Evolutionary conservation across 2,113 vertebrate species (phyloP), one percentile per base, ranked within the genome.

Genomic region (Calonectris borealis): DNA sequence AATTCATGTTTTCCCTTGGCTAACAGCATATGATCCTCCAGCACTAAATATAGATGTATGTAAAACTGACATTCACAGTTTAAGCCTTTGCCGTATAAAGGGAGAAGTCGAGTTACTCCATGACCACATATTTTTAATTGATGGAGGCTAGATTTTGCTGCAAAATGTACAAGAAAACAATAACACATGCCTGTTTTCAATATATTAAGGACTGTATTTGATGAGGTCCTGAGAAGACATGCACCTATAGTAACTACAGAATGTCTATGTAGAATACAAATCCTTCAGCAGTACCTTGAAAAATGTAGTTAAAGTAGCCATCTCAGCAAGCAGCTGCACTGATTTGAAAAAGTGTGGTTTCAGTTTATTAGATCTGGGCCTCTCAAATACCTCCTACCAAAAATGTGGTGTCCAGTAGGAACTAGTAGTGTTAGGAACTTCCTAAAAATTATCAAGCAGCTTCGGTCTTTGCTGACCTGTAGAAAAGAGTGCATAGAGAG

Each of bases 21-120:
- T 97, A 86, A 75, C n/a, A 95, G 76, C 29, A 61, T 93, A 76
- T 48, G n/a, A 88, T 86, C 62, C 73, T 92, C 89, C 91, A 85
- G 76, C 78, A 86, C 88, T 97, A 98, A 97, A 97, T 81, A 95
- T 34, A 98, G 54, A 36, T 76, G 21, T 60, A 29, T 83, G 29
- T 78, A 96, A 91, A 96, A 81, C 51, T 71, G 58, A 81, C 71
- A 95, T 81, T 92, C 69, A 88, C 15, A 94, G 31, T 94, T 90
- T 78, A 60, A 51, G 20, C 32, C 70, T 94, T 97, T 95, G 89
- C 94, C 68, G 73, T 87, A 88, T 88, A 96, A 97, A 97, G 95
- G 79, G 75, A 96, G 29, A 97, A 97, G 66, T 64, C 48, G 13
- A 95, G 76, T 86, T 86, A 80, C 9, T 42, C 17, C 22, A 52